Conservation (phyloP, 2,888 invertebrate genomes). For the Imbricaverruca yamaguchii region DNA sequence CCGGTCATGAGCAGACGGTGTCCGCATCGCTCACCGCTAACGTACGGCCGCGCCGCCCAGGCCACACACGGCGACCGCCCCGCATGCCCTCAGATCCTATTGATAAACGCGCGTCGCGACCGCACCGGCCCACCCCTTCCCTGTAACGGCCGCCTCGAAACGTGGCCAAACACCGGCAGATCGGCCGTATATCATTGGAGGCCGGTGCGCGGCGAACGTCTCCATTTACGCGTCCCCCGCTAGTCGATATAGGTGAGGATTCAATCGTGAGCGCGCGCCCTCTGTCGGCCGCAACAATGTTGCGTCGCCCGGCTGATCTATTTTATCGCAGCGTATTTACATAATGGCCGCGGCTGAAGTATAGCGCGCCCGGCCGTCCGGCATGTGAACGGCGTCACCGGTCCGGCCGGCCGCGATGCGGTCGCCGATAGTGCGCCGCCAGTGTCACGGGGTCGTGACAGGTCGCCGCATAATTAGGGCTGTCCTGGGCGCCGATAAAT, state of each 20-base stretch:
- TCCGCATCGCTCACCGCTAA: neutral
- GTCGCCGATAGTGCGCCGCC: neutral
- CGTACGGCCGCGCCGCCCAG: neutral
- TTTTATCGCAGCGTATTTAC: slow-evolving; percentile 15
- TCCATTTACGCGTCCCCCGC: neutral
- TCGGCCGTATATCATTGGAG: neutral
- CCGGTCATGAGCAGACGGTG: neutral
- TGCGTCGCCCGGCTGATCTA: neutral
- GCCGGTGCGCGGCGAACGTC: neutral
- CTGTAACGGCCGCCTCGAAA: neutral
- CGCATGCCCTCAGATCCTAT: neutral
- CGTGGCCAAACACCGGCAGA: neutral
- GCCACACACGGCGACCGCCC: neutral
- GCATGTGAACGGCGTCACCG: neutral
- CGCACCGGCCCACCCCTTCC: neutral
- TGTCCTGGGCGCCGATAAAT: neutral
- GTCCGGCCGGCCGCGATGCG: neutral
- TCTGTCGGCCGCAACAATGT: neutral
- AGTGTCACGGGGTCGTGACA: neutral
- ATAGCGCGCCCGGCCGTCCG: neutral
- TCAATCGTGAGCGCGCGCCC: neutral
- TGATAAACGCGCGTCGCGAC: slow-evolving; percentile 6
- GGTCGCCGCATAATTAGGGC: neutral
- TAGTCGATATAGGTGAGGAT: slow-evolving; percentile 1
- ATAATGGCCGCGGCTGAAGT: neutral